Base-by-base conservation (phyloP, 2,888 invertebrate species). In the Caenorhabditis sinica region DNA sequence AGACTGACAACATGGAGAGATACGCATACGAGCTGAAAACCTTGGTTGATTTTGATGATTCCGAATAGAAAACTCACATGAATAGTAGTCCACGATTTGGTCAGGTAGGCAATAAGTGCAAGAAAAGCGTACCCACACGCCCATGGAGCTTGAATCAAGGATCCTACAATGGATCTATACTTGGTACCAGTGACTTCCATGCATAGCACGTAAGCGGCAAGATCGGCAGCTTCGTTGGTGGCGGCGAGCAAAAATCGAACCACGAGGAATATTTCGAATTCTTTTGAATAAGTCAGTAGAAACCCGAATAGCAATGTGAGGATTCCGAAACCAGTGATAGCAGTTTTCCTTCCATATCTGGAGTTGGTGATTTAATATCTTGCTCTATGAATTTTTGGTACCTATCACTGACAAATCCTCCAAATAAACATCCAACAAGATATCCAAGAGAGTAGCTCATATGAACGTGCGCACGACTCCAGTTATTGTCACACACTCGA, bases 131-230 rank as follows among this genome's bases (percentile, higher is more conserved):
- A 93, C 3, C 93, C 93, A 58, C 90, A 88, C 0, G 93, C 93
- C 93, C 93, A 93, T 2, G 93, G 93, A 11, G 92, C 92, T 81
- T 93, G 93, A 43, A 93, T 83, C 30, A 93, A 81, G 15, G 90
- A 90, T 4, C 93, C 93, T n/a, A 93, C 92, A 28, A 93, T 89
- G 6, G 93, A 90, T n/a, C 93, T 87, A 73, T 93, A 93, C 58
- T 91, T 90, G n/a, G 89, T 88, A n/a, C 92, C 92, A n/a, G 93
- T 93, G 53, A 91, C 87, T 83, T 93, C 93, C 93, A 93, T 93
- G 75, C 93, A 93, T 17, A 93, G 86, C 0, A 93, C 92, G 76
- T 93, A 93, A 4, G 93, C 93, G 17, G 93, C 93, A 69, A 93
- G 83, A 75, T 93, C 93, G 30, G 92, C 92, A 8, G 93, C 93